Evolutionary conservation across 1,140 invertebrate species (phyloP).

Genomic region (Dendrolimus kikuchii): DNA sequence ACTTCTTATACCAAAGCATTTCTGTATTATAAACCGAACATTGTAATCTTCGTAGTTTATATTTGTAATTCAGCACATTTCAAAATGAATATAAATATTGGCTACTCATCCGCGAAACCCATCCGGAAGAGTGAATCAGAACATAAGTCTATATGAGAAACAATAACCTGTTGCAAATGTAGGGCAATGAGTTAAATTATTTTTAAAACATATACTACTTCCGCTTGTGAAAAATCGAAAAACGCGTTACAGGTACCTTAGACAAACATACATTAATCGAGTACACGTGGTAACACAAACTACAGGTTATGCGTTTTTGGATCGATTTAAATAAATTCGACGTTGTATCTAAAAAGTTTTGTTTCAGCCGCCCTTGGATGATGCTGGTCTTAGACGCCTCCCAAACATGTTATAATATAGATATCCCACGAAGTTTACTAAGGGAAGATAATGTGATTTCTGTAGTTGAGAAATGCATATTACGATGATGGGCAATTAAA

Average conservation of each 20-base stretch:
- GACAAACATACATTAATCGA: constrained; percentile 21
- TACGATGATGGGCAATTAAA: too few species aligned
- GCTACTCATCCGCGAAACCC: too few species aligned
- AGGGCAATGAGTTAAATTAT: constrained; percentile 30
- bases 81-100: too few species aligned
- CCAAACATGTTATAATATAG: too few species aligned
- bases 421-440: too few species aligned
- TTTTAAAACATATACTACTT: constrained; percentile 19
- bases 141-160: constrained; percentile 6
- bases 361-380: constrained; percentile 1
- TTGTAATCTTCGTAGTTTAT: too few species aligned
- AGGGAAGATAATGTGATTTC: too few species aligned
- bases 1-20: too few species aligned
- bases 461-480: too few species aligned
- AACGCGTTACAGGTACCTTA: constrained; percentile 19
- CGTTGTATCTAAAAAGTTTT: constrained; percentile 4
- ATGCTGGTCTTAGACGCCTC: too few species aligned
- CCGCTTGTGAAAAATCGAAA: constrained; percentile 18
- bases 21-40: too few species aligned
- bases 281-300: constrained; percentile 9
- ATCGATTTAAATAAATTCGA: background rate
- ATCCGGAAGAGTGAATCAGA: constrained; percentile 4
- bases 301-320: background rate
- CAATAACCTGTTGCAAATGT: constrained; percentile 16
- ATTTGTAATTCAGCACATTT: too few species aligned